Base-by-base conservation (phyloP, 1,140 invertebrate genomes). In the Ceratina japonica region DNA sequence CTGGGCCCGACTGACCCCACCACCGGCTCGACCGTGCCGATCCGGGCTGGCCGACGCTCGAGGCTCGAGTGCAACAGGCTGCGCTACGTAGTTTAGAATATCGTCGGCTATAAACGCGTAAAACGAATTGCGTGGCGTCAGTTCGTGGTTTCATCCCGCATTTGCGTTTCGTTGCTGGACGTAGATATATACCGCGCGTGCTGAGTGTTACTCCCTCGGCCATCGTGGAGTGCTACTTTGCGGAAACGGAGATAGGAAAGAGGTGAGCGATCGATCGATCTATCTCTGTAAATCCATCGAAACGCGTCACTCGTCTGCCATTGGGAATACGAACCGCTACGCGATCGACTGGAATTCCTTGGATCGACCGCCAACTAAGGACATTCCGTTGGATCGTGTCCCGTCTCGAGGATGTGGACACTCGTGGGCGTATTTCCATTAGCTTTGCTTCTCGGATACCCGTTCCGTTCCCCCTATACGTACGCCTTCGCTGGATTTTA, bases 1-100 rank as follows among this genome's bases (percentile, higher is more conserved):
- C 79, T 86, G 83, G 71, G 73, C 75, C 79, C 86, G 78, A 84
- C 72, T 75, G 65, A 64, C 82, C 82, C 84, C 82, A 84, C 66
- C 31, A 52, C 44, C 52, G 76, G 64, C 72, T 61, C 37, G 10
- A 7, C 37, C 37, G 37, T 44, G 37, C 37, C 37, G 37, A 44
- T 44, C 37, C 37, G 5, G 37, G 37, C 37, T 44, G 37, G 37
- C 37, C 37, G 37, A 44, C 0, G 37, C 37, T 44, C 37, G 37
- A 44, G 62, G 31, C 61, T 64, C 37, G 52, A 74, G 49, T 68
- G 64, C 70, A 74, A 80, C 62, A 66, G 52, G 71, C 37, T 84
- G 77, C 80, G 71, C 51, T 84, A 80, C 80, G 69, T 83, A 83
- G 84, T 83, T 76, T 76, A 75, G 51, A 83, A 82, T 77, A 76